A percentile compares a stretch with the other conserved stretches of the same genome.
Conservation (phyloP, 2,888 invertebrate species). For the Dryobota labecula region DNA sequence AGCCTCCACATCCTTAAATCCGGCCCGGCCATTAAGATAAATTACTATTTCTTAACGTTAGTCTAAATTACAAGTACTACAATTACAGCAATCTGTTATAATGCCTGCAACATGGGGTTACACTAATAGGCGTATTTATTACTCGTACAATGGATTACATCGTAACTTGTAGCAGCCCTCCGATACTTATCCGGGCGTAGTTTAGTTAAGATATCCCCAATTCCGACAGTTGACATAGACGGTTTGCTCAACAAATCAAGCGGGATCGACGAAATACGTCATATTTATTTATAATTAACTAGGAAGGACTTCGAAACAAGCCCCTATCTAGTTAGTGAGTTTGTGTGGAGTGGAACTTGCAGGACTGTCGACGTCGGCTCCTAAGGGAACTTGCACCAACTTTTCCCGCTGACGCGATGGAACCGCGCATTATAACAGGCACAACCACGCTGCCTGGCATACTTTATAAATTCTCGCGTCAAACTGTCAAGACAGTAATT, state of each 20-base stretch:
- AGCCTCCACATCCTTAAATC: too few species aligned
- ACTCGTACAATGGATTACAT: constrained; percentile 47
- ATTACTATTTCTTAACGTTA: constrained; percentile 17
- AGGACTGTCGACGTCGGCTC: constrained; percentile 59
- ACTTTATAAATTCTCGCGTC: constrained; percentile 71
- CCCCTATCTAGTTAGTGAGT: constrained; percentile 76
- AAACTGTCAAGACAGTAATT: constrained; percentile 73
- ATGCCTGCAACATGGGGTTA: constrained; percentile 36
- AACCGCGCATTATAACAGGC: constrained; percentile 69
- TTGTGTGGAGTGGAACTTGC: constrained; percentile 67
- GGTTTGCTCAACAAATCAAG: constrained; percentile 42
- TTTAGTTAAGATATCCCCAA: constrained; percentile 31
- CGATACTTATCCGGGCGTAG: constrained; percentile 19
- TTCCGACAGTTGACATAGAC: constrained; percentile 48
- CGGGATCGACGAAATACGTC: constrained; percentile 37
- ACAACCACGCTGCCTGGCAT: constrained; percentile 57
- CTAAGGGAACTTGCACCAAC: constrained; percentile 72
- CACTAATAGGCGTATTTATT: constrained; percentile 42
- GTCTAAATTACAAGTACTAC: constrained; percentile 30
- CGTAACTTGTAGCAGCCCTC: constrained; percentile 32
- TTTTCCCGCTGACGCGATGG: constrained; percentile 74
- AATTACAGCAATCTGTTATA: constrained; percentile 40
- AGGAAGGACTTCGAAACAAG: constrained; percentile 62
- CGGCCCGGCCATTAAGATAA: too few species aligned
- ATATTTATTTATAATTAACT: constrained; percentile 64